These are phyloP conservation scores for Centrocercus urophasianus DNA, from an alignment of 2,113 vertebrate species.

Conservation along the genomic window DNA sequence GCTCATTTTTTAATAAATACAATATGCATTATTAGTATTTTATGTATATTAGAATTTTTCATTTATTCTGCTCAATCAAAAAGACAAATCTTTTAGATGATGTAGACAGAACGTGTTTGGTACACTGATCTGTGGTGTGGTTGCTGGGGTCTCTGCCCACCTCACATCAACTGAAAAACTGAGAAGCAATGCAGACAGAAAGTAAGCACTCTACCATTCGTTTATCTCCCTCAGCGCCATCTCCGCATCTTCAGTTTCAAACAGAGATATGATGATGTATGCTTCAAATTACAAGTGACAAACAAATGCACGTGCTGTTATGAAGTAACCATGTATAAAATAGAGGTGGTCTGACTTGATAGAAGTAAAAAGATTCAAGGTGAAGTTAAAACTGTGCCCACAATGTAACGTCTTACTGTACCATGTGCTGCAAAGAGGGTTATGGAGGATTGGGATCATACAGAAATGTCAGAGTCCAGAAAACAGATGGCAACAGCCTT, in stretches of 20 bases:
- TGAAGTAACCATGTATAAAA: not conserved
- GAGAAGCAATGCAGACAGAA: not conserved
- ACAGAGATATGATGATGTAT: not conserved
- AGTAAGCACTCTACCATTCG: not conserved
- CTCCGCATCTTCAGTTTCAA: not conserved
- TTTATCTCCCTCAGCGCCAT: not conserved
- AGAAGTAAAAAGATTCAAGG: not conserved
- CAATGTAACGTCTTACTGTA: not conserved
- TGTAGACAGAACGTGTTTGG: not conserved
- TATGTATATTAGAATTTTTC: not conserved
- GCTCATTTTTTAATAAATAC: not conserved
- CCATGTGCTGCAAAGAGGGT: not conserved
- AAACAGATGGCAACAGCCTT: conserved; percentile 19
- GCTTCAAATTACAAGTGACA: not conserved
- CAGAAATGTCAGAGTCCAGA: not conserved
- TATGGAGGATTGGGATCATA: not conserved
- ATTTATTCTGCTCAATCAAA: not conserved
- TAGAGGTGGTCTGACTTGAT: not conserved
- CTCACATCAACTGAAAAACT: not conserved
- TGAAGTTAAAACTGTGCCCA: not conserved
- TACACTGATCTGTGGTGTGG: not conserved
- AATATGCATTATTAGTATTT: not conserved
- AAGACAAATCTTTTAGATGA: not conserved
- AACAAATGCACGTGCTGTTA: not conserved
- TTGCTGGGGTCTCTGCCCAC: not conserved